Evolutionary conservation across 2,113 vertebrate genomes (phyloP).

Genomic region (Clinocottus analis): DNA sequence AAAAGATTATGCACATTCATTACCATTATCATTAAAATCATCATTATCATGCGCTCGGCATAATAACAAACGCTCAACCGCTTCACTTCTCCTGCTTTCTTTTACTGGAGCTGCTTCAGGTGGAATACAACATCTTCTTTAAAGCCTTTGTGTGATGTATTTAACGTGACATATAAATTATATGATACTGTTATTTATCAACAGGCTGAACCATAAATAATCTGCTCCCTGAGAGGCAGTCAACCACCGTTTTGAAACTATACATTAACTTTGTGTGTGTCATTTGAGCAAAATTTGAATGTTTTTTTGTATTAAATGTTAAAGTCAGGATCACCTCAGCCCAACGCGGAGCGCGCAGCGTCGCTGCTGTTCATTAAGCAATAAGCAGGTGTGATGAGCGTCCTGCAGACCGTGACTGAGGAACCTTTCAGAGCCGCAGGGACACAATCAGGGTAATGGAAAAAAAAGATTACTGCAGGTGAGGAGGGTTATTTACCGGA

Average conservation of each 20-base stretch:
- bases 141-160: slow-evolving; percentile 24
- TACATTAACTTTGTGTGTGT: neutral
- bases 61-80: slow-evolving; percentile 61
- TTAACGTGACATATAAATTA: slow-evolving; percentile 19
- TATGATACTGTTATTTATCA: slow-evolving; percentile 10
- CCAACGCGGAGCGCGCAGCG: neutral
- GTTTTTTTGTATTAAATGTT: neutral
- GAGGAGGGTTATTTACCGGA: slow-evolving; percentile 46
- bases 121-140: slow-evolving; percentile 35
- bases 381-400: slow-evolving; percentile 56
- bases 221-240: slow-evolving; percentile 9
- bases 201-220: slow-evolving; percentile 12
- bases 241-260: slow-evolving; percentile 12
- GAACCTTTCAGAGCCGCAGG: slow-evolving; percentile 40
- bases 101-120: slow-evolving; percentile 1
- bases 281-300: neutral
- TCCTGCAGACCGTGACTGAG: slow-evolving; percentile 51
- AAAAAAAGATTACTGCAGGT: slow-evolving; percentile 51
- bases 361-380: slow-evolving; percentile 61
- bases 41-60: slow-evolving; percentile 64
- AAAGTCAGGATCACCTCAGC: neutral
- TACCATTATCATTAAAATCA: slow-evolving; percentile 78
- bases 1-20: slow-evolving; percentile 79
- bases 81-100: slow-evolving; percentile 38
- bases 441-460: slow-evolving; percentile 63